These are phyloP conservation scores for Pandemis heparana DNA, from an alignment of 2,888 invertebrate species.

Conservation along the genomic window DNA sequence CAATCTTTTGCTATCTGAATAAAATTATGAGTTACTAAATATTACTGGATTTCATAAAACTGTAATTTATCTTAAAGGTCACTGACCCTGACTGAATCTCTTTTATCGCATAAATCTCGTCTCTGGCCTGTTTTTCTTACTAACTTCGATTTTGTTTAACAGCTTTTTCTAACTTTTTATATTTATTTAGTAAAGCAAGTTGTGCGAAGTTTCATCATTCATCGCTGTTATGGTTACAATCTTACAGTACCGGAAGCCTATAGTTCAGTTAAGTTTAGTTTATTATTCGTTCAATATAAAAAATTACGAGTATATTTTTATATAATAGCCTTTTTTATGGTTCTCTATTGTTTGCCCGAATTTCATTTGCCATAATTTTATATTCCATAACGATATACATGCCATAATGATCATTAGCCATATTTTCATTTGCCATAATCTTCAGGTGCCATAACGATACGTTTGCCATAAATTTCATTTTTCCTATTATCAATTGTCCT, in stretches of 20 bases:
- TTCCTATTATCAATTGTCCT: too few relatives aligned
- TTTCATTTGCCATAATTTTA: too few relatives aligned
- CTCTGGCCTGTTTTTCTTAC: neutral
- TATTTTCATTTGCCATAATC: too few relatives aligned
- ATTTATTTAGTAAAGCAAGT: constrained; percentile 28
- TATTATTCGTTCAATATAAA: too few relatives aligned
- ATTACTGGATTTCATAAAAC: neutral
- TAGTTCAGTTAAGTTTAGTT: neutral
- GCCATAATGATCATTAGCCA: too few relatives aligned
- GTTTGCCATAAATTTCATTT: too few relatives aligned
- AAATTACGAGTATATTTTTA: too few relatives aligned
- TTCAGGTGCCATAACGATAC: too few relatives aligned
- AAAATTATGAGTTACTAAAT: neutral
- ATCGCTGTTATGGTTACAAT: constrained; percentile 5
- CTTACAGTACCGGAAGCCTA: neutral
- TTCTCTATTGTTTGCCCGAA: too few relatives aligned
- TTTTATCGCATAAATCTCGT: constrained; percentile 24
- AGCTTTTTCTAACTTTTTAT: constrained; percentile 29
- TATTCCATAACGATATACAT: too few relatives aligned
- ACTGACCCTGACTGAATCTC: constrained; percentile 1
- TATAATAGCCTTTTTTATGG: too few relatives aligned
- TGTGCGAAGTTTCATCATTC: constrained; percentile 14
- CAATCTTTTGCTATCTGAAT: neutral
- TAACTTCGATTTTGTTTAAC: constrained; percentile 30
- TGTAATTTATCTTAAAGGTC: constrained; percentile 28